Evolutionary conservation across 2,888 invertebrate species (phyloP).

Genomic region (Apodemia hepburni): DNA sequence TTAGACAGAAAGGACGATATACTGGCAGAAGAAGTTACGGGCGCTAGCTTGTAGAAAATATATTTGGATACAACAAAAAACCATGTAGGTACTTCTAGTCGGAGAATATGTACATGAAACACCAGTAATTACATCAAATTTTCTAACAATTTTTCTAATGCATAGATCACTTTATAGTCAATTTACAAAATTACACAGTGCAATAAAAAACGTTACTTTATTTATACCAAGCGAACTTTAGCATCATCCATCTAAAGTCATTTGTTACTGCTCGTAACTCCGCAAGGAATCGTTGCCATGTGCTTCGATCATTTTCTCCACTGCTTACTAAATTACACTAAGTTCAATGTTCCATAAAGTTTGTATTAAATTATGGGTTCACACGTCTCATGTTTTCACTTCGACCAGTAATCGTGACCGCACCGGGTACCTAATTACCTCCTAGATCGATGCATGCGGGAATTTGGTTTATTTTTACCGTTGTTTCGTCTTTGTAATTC

Average conservation of each 20-base stretch:
- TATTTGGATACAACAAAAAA: too few relatives aligned
- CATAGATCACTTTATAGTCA: constrained; percentile 3
- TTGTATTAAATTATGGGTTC: constrained; percentile 73
- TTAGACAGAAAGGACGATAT: too few relatives aligned
- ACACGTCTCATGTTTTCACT: constrained; percentile 73
- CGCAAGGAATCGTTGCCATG: constrained; percentile 55
- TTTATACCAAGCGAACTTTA: background rate
- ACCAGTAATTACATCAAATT: constrained; percentile 11
- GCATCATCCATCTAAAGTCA: background rate
- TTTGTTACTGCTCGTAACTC: constrained; percentile 49
- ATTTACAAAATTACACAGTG: constrained; percentile 25
- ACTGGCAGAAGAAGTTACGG: too few relatives aligned
- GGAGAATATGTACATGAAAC: background rate
- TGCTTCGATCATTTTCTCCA: constrained; percentile 53
- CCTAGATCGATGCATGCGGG: constrained; percentile 62
- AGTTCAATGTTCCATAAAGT: constrained; percentile 71
- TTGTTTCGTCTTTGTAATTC: constrained; percentile 49
- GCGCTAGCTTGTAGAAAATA: too few relatives aligned
- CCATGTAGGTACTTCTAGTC: background rate
- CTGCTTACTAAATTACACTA: constrained; percentile 58
- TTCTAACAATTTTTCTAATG: constrained; percentile 3
- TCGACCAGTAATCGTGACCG: constrained; percentile 64
- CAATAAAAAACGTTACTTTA: constrained; percentile 3
- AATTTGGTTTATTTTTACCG: constrained; percentile 62
- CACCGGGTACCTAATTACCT: constrained; percentile 51